These are phyloP conservation scores for Eidolon helvum DNA, from an alignment of 2,113 vertebrate genomes.

Conservation along the genomic window DNA sequence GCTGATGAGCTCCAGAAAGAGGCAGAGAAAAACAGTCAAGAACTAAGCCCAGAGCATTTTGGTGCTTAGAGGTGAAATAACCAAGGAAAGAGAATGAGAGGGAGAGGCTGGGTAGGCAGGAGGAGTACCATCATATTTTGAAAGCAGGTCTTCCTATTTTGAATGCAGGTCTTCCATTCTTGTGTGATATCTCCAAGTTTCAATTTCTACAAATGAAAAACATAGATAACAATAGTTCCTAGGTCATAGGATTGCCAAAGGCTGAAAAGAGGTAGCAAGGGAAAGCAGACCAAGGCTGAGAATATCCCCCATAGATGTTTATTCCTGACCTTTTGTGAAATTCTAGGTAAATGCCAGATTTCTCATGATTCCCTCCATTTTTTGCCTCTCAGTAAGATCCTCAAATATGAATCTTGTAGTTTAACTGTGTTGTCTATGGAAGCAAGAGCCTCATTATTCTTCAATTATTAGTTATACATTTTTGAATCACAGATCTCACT, in stretches of 20 bases:
- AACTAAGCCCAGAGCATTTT: neutral
- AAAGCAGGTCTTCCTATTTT: neutral
- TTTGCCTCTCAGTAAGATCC: neutral
- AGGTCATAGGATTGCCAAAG: neutral
- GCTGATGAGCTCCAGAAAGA: neutral
- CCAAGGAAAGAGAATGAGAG: neutral
- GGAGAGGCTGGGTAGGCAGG: neutral
- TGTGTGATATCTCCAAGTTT: neutral
- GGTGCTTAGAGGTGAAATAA: neutral
- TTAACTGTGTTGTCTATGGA: neutral
- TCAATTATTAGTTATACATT: neutral
- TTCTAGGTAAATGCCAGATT: neutral
- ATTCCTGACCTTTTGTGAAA: neutral
- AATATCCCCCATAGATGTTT: neutral
- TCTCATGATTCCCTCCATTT: neutral
- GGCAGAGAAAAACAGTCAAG: neutral
- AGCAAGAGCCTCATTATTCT: neutral
- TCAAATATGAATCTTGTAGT: neutral
- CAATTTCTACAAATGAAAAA: neutral
- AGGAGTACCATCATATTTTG: neutral
- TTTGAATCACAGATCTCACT: neutral
- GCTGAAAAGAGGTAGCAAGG: neutral
- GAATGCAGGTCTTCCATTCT: neutral
- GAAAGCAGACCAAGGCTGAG: neutral
- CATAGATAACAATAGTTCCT: neutral